Base-by-base conservation (phyloP, 2,888 invertebrate genomes). In the Harpalus rubripes region DNA sequence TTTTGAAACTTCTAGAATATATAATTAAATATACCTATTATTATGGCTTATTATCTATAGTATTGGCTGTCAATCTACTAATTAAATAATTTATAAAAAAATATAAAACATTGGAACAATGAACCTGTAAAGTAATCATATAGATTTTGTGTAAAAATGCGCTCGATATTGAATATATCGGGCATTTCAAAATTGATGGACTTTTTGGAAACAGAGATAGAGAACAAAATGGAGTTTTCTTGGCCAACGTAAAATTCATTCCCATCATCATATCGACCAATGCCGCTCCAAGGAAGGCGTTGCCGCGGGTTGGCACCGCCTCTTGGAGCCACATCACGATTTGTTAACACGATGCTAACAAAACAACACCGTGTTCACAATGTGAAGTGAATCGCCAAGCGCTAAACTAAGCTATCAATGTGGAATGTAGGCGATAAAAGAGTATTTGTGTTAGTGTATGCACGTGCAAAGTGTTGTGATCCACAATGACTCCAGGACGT, bases 141-240 rank as follows among this genome's bases (percentile, higher is more conserved):
- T 68, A 80, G 80, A 80, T 80, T 39, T 15, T 16, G 61, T 39
- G 61, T 32, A 61, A 78, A 41, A 61, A 7, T 15, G 41, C 59
- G 59, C 39, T 61, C 80, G 63, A 80, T 80, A 80, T 80, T 80
- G 63, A 80, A 80, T 61, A 59, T 61, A 41, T 80, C 41, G 80
- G 61, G 61, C 41, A 41, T 78, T 44, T 78, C 78, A 78, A 78
- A 78, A 78, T 78, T 59, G 56, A 80, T 61, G 63, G 52, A 80
- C 80, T 80, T 81, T 72, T 81, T 68, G 72, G 72, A 81, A 72
- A 81, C 81, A 81, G 72, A 81, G 81, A 81, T 72, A 81, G 81
- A 72, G 68, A 81, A 81, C 81, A 81, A 81, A 81, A 81, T 81
- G 81, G 81, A 81, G 81, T 81, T 56, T 22, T 52, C 32, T 41